Conservation (phyloP, 2,113 vertebrate species). For the Psittacula cyanocephala region DNA sequence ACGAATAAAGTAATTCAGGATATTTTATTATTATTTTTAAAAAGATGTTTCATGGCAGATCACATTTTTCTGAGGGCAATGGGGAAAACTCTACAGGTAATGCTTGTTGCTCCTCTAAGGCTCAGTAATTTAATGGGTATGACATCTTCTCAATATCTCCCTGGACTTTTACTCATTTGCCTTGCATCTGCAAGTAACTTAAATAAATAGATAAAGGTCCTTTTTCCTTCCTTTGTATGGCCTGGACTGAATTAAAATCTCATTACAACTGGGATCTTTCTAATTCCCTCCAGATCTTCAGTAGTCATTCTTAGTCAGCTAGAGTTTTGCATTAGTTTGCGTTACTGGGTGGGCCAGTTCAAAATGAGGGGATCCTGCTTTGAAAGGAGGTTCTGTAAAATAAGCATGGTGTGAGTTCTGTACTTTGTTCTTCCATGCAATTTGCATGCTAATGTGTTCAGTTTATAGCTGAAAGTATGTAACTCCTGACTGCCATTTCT, state of each 20-base stretch:
- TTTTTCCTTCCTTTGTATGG: background rate
- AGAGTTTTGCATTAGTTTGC: background rate
- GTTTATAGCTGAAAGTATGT: background rate
- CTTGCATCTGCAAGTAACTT: background rate
- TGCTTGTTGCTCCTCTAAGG: background rate
- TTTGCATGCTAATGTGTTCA: background rate
- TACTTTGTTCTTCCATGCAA: background rate
- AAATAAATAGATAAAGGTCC: background rate
- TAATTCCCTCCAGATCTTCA: constrained; percentile 13
- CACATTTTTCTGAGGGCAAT: background rate
- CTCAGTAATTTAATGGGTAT: background rate
- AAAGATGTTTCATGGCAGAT: background rate
- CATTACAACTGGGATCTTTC: background rate
- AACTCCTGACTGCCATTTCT: background rate
- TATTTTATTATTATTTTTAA: background rate
- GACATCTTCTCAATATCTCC: background rate
- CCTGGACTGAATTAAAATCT: constrained; percentile 31
- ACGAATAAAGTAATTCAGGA: background rate
- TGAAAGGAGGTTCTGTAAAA: background rate
- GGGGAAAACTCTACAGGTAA: background rate
- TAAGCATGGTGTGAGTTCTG: background rate
- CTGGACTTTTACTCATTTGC: background rate
- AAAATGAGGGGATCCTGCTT: background rate
- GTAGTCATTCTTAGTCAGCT: background rate
- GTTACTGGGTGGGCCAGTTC: background rate